phyloP scores from a whole-genome alignment of 2,113 vertebrate species.

The Cynopterus brachyotis region DNA sequence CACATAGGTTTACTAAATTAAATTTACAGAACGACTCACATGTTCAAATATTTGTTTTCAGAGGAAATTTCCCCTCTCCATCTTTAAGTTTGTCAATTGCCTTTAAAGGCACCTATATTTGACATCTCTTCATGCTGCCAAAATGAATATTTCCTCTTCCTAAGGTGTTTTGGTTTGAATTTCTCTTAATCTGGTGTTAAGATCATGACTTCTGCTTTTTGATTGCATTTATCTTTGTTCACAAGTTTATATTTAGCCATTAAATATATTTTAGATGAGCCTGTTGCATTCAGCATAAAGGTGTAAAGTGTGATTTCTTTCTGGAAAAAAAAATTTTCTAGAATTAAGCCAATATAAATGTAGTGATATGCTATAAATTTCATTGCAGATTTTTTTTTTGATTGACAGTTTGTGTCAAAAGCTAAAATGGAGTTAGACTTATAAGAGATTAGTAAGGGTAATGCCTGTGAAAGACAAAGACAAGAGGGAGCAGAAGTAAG shows the following conservation, averaged over 20 bases:
- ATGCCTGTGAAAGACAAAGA: background rate
- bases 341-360: background rate
- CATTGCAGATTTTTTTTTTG: background rate
- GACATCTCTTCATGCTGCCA: conserved; percentile 59
- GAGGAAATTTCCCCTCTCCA: background rate
- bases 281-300: background rate
- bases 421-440: background rate
- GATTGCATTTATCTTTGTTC: background rate
- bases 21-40: background rate
- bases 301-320: background rate
- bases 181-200: background rate
- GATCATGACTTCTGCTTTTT: background rate
- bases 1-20: conserved; percentile 28
- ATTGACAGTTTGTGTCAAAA: background rate
- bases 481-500: background rate
- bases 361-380: background rate
- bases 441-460: background rate
- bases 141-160: conserved; percentile 46
- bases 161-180: background rate
- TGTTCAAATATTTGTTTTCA: conserved; percentile 41
- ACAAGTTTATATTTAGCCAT: background rate
- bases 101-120: conserved; percentile 21
- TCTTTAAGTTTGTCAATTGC: background rate
- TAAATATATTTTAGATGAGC: background rate
- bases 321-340: background rate